Evolutionary conservation across 1,140 invertebrate genomes (phyloP).

Genomic region (Steinernema feltiae): DNA sequence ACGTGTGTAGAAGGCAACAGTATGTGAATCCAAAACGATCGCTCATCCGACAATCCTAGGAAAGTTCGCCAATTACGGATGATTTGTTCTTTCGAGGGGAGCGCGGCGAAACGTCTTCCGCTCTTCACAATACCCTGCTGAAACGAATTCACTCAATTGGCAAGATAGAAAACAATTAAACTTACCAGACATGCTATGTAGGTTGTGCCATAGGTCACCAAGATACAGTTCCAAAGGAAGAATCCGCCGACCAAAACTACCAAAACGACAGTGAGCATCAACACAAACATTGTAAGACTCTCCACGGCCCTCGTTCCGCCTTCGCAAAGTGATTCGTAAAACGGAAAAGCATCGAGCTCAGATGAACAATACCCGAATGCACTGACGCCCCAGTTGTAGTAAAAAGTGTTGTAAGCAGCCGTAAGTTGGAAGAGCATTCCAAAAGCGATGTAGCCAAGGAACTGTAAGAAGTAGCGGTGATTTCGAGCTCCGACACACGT

Average conservation of each 20-base stretch:
- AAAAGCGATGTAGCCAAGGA: conserved; percentile 61
- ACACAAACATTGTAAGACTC: not conserved
- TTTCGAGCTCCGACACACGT: conserved; percentile 85
- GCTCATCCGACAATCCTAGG: not conserved
- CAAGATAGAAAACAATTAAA: too few species aligned
- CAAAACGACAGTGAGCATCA: not conserved
- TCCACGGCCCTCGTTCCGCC: not conserved
- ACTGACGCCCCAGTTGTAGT: not conserved
- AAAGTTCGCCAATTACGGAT: not conserved
- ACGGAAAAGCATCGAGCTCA: not conserved
- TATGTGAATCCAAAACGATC: not conserved
- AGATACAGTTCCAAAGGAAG: not conserved
- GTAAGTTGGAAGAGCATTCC: not conserved
- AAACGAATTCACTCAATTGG: not conserved
- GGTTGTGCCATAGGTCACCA: not conserved
- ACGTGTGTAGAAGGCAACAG: not conserved
- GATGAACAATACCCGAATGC: not conserved
- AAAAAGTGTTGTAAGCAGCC: not conserved
- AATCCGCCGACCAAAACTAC: not conserved
- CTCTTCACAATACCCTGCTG: not conserved
- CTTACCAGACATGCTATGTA: not conserved
- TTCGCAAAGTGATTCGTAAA: not conserved
- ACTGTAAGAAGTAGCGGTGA: conserved; percentile 85
- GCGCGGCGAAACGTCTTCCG: not conserved
- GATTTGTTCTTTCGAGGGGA: not conserved